Evolutionary conservation across 2,888 invertebrate species (phyloP).

Genomic region (Drosophila paracracens): DNA sequence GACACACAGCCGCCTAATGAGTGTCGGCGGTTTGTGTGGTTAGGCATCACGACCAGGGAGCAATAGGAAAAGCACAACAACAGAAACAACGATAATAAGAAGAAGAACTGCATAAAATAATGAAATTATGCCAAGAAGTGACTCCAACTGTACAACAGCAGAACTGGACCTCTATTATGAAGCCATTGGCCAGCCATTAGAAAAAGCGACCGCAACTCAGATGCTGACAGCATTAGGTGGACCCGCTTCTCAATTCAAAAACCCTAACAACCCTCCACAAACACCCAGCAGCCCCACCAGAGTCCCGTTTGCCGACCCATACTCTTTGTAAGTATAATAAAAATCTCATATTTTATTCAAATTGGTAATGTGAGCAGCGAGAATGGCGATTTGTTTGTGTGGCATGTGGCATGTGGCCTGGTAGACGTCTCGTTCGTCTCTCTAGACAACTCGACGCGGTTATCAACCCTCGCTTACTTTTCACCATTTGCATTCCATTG

Average conservation of each 20-base stretch:
- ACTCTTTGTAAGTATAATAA: constrained; percentile 60
- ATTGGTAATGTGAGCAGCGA: constrained; percentile 80
- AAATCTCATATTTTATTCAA: constrained; percentile 84
- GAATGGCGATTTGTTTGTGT: constrained; percentile 19
- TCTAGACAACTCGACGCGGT: neutral
- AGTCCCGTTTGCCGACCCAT: neutral
- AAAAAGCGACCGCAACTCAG: constrained; percentile 18
- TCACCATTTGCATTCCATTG: constrained; percentile 66
- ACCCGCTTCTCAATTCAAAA: neutral
- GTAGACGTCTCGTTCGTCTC: constrained; percentile 8
- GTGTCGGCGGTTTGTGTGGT: constrained; percentile 74
- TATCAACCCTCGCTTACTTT: constrained; percentile 9
- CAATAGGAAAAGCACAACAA: constrained; percentile 3
- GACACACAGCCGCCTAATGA: constrained; percentile 64
- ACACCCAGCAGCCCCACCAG: neutral
- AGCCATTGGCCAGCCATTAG: constrained; percentile 72
- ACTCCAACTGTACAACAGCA: constrained; percentile 31
- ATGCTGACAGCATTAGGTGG: neutral
- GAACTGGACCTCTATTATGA: constrained; percentile 71
- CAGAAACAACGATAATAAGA: neutral
- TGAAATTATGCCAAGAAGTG: constrained; percentile 68
- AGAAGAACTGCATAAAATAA: constrained; percentile 63
- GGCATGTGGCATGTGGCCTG: neutral
- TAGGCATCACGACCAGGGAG: constrained; percentile 20
- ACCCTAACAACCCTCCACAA: neutral